Base-by-base conservation (phyloP, 2,797 vertebrate species). In the Parambassis ranga region DNA sequence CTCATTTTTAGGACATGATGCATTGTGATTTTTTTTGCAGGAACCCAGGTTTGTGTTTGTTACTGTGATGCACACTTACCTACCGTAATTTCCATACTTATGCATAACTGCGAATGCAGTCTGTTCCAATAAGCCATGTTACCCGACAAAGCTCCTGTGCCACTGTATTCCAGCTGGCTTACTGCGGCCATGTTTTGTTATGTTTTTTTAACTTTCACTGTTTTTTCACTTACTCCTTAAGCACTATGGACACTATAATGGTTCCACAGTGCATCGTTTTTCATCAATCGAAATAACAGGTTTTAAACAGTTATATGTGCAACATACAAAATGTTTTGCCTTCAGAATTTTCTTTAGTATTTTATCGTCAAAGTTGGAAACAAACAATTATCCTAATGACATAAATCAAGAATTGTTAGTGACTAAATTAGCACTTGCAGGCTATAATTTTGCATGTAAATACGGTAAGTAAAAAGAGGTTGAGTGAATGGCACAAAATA, bases 91-190 rank as follows among this genome's bases (percentile, higher is more conserved):
- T 11, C 44, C 26, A 38, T 38, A 51, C 33, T 16, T 48, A 19
- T 42, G 14, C 48, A 28, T 24, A 23, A 52, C 36, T 44, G 58
- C 20, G 16, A 24, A 30, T 30, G 41, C 18, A 6, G 16, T 38
- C 8, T 3, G 13, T 32, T 75, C 50, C 58, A 73, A 28, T 39
- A 56, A 31, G 56, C 18, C 3, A 30, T 66, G 26, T 35, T 67
- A 55, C 58, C 58, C 74, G 38, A 77, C 32, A 65, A 30, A 39
- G 73, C 68, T 82, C 65, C 65, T 66, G 51, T 38, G 58, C 53
- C 13, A 14, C 16, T 61, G 18, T 36, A 1, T 61, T 72, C 70
- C 78, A 79, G 72, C 60, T 75, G 76, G 35, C 14, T 60, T 42
- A 9, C 7, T 60, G 38, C 41, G 53, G 35, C 37, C 2, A 4